Conservation (phyloP, 2,888 invertebrate genomes). For the Onchidella celtica region DNA sequence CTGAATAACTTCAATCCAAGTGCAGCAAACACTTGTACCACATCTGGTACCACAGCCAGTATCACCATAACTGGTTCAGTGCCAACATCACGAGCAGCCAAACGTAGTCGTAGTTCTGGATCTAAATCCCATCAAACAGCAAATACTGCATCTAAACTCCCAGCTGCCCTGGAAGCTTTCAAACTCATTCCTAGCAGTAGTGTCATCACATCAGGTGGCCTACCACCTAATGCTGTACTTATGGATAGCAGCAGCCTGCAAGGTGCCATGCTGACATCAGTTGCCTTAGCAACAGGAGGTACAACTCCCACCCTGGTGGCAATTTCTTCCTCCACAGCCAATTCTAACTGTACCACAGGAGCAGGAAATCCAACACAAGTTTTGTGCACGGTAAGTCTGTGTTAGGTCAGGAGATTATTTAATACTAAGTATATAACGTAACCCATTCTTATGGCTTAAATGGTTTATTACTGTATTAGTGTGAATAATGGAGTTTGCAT, state of each 20-base stretch:
- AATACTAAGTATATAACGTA: not conserved
- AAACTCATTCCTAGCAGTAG: constrained; percentile 50
- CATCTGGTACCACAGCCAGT: constrained; percentile 62
- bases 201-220: constrained; percentile 43
- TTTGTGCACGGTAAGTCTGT: constrained; percentile 33
- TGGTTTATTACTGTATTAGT: too few species aligned
- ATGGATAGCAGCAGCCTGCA: constrained; percentile 64
- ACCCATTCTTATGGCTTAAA: not conserved
- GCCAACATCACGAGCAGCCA: constrained; percentile 20
- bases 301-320: constrained; percentile 48
- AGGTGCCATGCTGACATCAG: constrained; percentile 55
- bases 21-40: not conserved
- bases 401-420: not conserved
- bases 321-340: constrained; percentile 45
- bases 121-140: constrained; percentile 38
- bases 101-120: constrained; percentile 33
- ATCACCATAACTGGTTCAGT: constrained; percentile 57
- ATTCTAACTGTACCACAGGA: not conserved
- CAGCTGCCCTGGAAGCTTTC: constrained; percentile 39
- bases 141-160: constrained; percentile 1
- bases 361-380: constrained; percentile 33
- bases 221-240: constrained; percentile 62
- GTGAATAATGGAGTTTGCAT: too few species aligned
- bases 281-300: constrained; percentile 40
- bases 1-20: constrained; percentile 38